Conservation (phyloP, 2,113 vertebrate genomes). For the Ia io region DNA sequence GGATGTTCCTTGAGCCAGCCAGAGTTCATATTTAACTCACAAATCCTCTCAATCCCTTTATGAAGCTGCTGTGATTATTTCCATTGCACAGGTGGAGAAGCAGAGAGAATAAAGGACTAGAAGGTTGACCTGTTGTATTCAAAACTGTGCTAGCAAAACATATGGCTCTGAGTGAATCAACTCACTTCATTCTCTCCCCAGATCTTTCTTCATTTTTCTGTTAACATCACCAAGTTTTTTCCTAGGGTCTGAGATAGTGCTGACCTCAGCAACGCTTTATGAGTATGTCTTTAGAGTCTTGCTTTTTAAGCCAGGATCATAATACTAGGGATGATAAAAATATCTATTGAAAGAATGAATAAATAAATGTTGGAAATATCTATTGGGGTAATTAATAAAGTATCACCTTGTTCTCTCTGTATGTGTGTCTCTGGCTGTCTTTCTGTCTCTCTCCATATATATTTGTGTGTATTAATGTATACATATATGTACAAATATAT, state of each 20-base stretch:
- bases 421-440: too few relatives aligned
- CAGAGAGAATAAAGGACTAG: constrained; percentile 25
- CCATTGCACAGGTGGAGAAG: constrained; percentile 27
- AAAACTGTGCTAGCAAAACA: constrained; percentile 52
- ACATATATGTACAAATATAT: background rate
- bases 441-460: background rate
- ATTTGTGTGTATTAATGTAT: background rate
- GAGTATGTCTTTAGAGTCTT: background rate
- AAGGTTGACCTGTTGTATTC: constrained; percentile 23
- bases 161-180: constrained; percentile 26
- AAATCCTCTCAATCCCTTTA: constrained; percentile 53
- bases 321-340: background rate
- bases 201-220: background rate
- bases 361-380: constrained; percentile 13
- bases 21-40: constrained; percentile 53
- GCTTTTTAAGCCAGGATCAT: background rate
- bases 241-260: background rate
- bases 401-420: background rate
- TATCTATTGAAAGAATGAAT: constrained; percentile 27
- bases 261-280: background rate
- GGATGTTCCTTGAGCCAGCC: constrained; percentile 47
- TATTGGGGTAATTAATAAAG: constrained; percentile 1
- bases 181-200: constrained; percentile 14
- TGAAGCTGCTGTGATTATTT: constrained; percentile 46
- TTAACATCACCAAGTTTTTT: constrained; percentile 37